Conservation (phyloP, 2,113 vertebrate genomes). For the Tachysurus vachellii region DNA sequence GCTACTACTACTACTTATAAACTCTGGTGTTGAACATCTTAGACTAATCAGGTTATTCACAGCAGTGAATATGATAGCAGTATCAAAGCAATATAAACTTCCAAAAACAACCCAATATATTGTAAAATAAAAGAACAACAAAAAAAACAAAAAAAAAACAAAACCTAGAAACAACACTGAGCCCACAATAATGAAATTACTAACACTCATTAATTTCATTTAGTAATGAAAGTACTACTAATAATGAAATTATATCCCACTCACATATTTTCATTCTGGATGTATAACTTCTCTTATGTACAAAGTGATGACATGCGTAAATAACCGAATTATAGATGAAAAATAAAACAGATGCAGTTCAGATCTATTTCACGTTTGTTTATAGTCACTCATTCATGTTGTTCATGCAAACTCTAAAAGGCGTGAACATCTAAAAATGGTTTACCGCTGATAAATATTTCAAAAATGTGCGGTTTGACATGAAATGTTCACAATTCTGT, state of each 20-base stretch:
- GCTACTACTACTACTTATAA: too few species aligned
- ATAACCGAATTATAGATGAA: not conserved
- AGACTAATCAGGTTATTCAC: not conserved
- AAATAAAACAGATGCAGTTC: not conserved
- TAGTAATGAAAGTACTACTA: too few species aligned
- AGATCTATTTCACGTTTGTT: not conserved
- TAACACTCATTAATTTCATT: too few species aligned
- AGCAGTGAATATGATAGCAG: not conserved
- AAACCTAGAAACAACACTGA: not conserved
- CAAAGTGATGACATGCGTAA: not conserved
- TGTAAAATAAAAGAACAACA: too few species aligned
- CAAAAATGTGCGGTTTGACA: not conserved
- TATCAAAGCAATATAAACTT: not conserved
- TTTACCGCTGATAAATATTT: not conserved
- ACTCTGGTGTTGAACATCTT: not conserved
- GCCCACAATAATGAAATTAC: not conserved
- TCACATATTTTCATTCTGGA: not conserved
- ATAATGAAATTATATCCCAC: too few species aligned
- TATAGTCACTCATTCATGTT: not conserved
- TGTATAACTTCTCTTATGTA: not conserved
- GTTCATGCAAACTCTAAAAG: not conserved
- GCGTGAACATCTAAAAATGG: not conserved
- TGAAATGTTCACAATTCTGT: not conserved
- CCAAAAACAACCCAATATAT: not conserved
- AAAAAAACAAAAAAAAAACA: too few species aligned